Evolutionary conservation across 2,888 invertebrate genomes (phyloP).

Genomic region (Cynaeus angustus): DNA sequence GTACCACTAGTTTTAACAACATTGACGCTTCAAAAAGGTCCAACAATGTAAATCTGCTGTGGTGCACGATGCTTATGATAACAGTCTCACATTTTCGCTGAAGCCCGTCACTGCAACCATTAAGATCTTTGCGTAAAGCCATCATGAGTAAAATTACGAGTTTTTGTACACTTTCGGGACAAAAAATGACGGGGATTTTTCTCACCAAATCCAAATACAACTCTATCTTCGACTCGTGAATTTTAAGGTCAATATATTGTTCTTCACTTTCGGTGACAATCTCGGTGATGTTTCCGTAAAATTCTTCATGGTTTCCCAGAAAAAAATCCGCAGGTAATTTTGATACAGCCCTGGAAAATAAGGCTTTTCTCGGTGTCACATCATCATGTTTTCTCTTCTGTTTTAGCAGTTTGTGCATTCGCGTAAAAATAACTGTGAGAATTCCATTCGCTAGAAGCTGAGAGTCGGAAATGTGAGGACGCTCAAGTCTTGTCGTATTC

Average conservation of each 20-base stretch:
- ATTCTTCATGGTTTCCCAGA: conserved; percentile 14
- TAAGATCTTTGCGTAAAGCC: conserved; percentile 62
- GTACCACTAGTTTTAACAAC: conserved; percentile 56
- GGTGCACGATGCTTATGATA: conserved; percentile 61
- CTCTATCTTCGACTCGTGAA: conserved; percentile 53
- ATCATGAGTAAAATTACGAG: conserved; percentile 62
- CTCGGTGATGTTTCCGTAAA: conserved; percentile 3
- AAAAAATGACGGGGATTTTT: conserved; percentile 61
- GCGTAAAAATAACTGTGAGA: conserved; percentile 57
- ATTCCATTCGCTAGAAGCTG: conserved; percentile 57
- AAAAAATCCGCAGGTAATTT: conserved; percentile 55
- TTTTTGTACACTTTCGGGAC: conserved; percentile 57
- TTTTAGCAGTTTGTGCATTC: conserved; percentile 64
- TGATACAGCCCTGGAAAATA: conserved; percentile 58
- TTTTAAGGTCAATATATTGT: conserved; percentile 37
- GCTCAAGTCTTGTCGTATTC: conserved; percentile 21
- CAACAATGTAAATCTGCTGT: conserved; percentile 55
- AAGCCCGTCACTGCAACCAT: conserved; percentile 41
- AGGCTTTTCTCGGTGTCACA: conserved; percentile 47
- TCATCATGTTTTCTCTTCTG: conserved; percentile 61
- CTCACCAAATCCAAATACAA: conserved; percentile 59
- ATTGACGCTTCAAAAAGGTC: conserved; percentile 54
- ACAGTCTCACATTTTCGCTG: conserved; percentile 52
- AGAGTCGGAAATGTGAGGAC: conserved; percentile 49
- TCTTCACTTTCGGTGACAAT: conserved; percentile 5